Conservation (phyloP, 2,888 invertebrate genomes). For the Reticulitermes lucifugus region DNA sequence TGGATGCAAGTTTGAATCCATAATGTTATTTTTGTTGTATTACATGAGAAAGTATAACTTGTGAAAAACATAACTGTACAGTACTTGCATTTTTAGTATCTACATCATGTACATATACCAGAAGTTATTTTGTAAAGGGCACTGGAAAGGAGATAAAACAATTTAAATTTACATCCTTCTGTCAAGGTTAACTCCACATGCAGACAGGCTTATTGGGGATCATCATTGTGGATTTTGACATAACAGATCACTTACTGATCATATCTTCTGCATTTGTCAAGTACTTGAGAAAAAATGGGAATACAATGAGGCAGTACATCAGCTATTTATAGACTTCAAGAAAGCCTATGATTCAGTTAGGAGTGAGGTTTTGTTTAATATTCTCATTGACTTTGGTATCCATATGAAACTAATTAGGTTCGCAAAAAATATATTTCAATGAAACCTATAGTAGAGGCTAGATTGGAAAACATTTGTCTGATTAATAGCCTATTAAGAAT, state of each 20-base stretch:
- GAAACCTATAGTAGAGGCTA: too few relatives aligned
- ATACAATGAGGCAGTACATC: too few relatives aligned
- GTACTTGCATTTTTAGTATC: not conserved
- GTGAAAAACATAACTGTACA: not conserved
- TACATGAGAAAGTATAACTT: not conserved
- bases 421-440: too few relatives aligned
- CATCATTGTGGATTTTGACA: not conserved
- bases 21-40: not conserved
- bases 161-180: not conserved
- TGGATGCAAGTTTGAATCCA: not conserved
- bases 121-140: not conserved
- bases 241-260: too few relatives aligned
- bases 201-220: too few relatives aligned
- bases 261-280: too few relatives aligned
- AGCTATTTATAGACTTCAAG: too few relatives aligned
- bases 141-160: not conserved
- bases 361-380: not conserved
- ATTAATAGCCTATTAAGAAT: too few relatives aligned
- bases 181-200: too few relatives aligned
- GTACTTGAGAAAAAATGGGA: too few relatives aligned
- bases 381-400: slow-evolving; percentile 1
- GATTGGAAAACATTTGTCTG: too few relatives aligned
- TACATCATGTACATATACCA: not conserved
- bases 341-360: too few relatives aligned
- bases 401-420: not conserved